These are phyloP conservation scores for Xanthorhoe spadicearia DNA, from an alignment of 2,888 invertebrate species.

Conservation along the genomic window DNA sequence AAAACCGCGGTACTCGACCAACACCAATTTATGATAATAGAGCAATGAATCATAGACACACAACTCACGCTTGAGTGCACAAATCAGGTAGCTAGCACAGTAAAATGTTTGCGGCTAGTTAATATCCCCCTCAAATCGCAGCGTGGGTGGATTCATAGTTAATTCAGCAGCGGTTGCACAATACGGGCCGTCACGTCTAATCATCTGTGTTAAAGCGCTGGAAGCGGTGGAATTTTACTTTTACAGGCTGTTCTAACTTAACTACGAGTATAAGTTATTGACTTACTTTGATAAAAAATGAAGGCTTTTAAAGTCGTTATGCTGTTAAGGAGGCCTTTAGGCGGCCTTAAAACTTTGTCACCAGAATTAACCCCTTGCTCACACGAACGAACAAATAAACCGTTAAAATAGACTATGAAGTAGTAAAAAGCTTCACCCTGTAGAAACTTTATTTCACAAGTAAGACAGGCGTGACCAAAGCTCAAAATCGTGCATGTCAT, in stretches of 20 bases:
- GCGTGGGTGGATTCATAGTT: constrained; percentile 50
- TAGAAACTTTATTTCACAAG: constrained; percentile 45
- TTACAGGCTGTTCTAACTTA: constrained; percentile 45
- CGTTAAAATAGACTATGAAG: too few relatives aligned
- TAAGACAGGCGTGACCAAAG: constrained; percentile 60
- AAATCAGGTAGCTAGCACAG: background rate
- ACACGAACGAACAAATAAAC: too few relatives aligned
- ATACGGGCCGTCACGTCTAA: constrained; percentile 53
- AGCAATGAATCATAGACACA: too few relatives aligned
- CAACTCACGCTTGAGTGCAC: background rate
- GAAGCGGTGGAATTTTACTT: constrained; percentile 58
- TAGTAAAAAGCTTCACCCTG: constrained; percentile 43
- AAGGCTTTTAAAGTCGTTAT: background rate
- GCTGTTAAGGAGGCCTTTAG: too few relatives aligned
- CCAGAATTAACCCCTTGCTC: too few relatives aligned
- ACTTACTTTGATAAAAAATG: too few relatives aligned
- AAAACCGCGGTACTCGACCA: too few relatives aligned
- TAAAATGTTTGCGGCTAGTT: constrained; percentile 28
- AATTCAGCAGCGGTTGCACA: constrained; percentile 45
- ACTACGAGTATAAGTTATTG: background rate
- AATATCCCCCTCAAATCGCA: constrained; percentile 37
- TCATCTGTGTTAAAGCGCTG: constrained; percentile 57
- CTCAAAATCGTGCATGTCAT: constrained; percentile 73
- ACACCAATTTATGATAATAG: too few relatives aligned
- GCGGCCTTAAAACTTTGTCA: too few relatives aligned